Percentiles rank a stretch among this genome's conserved stretches.
Conservation (phyloP, 2,888 invertebrate species). For the Deroplatys truncata region DNA sequence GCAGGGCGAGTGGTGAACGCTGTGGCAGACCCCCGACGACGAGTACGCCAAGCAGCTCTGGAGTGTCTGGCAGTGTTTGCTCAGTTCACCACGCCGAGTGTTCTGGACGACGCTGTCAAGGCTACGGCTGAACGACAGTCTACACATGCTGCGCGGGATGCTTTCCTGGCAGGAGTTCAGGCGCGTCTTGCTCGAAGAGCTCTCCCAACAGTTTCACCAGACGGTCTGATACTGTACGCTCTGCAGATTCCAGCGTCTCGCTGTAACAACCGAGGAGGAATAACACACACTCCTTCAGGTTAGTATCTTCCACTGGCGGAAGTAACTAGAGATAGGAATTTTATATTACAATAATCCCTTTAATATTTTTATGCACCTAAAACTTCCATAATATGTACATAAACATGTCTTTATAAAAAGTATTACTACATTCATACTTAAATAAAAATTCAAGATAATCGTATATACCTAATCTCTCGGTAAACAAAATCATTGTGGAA, state of each 20-base stretch:
- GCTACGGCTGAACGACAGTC: slow-evolving; percentile 17
- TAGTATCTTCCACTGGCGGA: too few relatives aligned
- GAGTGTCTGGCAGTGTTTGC: slow-evolving; percentile 76
- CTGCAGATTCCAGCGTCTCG: slow-evolving; percentile 52
- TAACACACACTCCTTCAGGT: slow-evolving; percentile 12
- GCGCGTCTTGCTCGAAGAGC: slow-evolving; percentile 69
- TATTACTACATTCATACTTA: too few relatives aligned
- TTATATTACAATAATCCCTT: too few relatives aligned
- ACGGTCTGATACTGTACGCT: slow-evolving; percentile 72
- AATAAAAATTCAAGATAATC: too few relatives aligned
- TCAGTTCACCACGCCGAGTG: slow-evolving; percentile 62
- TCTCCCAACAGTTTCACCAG: slow-evolving; percentile 64
- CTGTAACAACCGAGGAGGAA: not conserved
- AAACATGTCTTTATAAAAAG: too few relatives aligned
- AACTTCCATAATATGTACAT: too few relatives aligned
- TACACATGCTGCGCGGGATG: slow-evolving; percentile 19
- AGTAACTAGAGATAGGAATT: too few relatives aligned
- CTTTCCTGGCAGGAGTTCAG: slow-evolving; percentile 57
- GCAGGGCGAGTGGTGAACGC: slow-evolving; percentile 44
- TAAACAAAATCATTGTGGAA: too few relatives aligned
- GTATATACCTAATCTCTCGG: too few relatives aligned
- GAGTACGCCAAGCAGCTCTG: slow-evolving; percentile 71
- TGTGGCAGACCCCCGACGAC: slow-evolving; percentile 61
- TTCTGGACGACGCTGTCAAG: slow-evolving; percentile 40
- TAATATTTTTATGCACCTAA: too few relatives aligned